These are phyloP conservation scores for Enteromius paludinosus DNA, from an alignment of 2,797 vertebrate genomes.

Conservation along the genomic window DNA sequence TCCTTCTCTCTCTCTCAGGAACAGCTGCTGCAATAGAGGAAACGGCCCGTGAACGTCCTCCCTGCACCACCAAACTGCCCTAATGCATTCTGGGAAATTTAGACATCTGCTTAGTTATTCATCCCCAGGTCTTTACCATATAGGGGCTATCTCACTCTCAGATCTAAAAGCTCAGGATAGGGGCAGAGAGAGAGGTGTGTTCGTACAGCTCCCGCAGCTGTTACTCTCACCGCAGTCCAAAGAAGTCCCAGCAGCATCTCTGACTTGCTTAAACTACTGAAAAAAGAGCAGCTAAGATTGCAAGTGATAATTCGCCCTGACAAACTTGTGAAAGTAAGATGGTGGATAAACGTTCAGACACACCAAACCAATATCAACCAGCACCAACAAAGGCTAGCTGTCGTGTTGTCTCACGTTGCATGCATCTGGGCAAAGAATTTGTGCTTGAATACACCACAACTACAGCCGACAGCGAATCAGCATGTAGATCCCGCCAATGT, in stretches of 20 bases:
- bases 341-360: not conserved
- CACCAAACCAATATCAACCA: not conserved
- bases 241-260: not conserved
- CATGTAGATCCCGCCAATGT: not conserved
- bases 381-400: not conserved
- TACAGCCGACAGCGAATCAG: too few relatives aligned
- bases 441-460: not conserved
- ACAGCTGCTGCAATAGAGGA: conserved; percentile 13
- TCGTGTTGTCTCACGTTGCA: not conserved
- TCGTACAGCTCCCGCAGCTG: not conserved
- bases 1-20: not conserved
- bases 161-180: conserved; percentile 3
- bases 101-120: conserved; percentile 24
- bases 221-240: not conserved
- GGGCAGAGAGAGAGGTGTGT: not conserved
- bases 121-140: conserved; percentile 21
- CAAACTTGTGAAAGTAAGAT: not conserved
- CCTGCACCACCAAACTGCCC: conserved; percentile 11
- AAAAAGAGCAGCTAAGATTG: not conserved
- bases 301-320: not conserved
- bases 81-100: conserved; percentile 14
- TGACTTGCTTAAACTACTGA: not conserved
- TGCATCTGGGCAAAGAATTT: not conserved
- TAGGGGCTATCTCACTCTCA: not conserved
- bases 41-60: not conserved